A percentile compares a stretch with the other conserved stretches of the same genome.
phyloP scores from a whole-genome alignment of 2,113 vertebrate genomes.

The Cricetomys ansorgei region DNA sequence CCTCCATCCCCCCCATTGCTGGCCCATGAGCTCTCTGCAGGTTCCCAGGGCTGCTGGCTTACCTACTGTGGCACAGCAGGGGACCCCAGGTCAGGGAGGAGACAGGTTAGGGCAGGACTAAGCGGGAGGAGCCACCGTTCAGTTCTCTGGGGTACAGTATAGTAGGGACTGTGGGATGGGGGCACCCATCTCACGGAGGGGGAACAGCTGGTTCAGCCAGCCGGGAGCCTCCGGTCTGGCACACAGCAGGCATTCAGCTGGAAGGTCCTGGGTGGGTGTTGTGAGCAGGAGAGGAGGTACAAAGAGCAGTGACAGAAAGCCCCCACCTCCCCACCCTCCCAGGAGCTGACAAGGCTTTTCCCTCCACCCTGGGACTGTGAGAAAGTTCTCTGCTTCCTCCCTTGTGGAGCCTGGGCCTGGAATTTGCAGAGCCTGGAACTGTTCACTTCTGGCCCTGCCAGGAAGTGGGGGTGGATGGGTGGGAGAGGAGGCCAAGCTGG shows the following conservation, averaged over 20 bases:
- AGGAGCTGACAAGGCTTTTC: background rate
- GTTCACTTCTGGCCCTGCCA: slow-evolving; percentile 68
- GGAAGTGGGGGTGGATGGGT: slow-evolving; percentile 61
- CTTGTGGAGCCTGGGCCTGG: slow-evolving; percentile 51
- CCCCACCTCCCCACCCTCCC: too few relatives aligned
- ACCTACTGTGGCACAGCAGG: background rate
- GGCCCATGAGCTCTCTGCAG: background rate
- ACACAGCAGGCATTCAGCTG: background rate
- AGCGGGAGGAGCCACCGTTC: too few relatives aligned
- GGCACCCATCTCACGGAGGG: too few relatives aligned
- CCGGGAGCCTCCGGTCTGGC: background rate
- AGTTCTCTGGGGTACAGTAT: too few relatives aligned
- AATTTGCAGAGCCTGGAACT: slow-evolving; percentile 64
- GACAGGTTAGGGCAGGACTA: background rate
- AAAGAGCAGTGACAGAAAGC: background rate
- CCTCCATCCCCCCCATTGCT: background rate
- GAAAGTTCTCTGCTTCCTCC: slow-evolving; percentile 64
- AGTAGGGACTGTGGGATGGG: too few relatives aligned
- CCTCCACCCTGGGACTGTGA: slow-evolving; percentile 53
- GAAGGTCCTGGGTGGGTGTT: background rate
- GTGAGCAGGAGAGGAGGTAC: background rate
- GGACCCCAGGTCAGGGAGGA: background rate
- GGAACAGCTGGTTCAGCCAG: fast-evolving
- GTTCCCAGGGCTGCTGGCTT: background rate
- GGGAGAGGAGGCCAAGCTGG: slow-evolving; percentile 51